phyloP scores from a whole-genome alignment of 2,888 invertebrate species.

The Meteorus colon region DNA sequence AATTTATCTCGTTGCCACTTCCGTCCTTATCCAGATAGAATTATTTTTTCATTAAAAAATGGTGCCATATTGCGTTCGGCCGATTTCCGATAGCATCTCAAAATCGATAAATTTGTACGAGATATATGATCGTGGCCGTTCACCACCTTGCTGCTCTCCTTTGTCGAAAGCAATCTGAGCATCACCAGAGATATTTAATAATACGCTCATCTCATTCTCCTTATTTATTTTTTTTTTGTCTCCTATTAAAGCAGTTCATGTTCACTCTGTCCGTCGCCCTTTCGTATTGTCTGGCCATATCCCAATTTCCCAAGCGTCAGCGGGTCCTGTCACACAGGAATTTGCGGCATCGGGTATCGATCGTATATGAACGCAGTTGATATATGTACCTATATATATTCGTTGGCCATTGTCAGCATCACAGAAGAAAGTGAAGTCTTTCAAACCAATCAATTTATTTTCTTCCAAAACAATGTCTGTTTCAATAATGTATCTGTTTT shows the following conservation, averaged over 20 bases:
- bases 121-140: slow-evolving; percentile 25
- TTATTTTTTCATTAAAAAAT: background rate
- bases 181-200: slow-evolving; percentile 36
- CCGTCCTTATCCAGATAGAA: background rate
- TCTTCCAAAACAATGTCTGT: too few relatives aligned
- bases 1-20: background rate
- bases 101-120: background rate
- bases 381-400: background rate
- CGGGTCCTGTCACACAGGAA: slow-evolving; percentile 20
- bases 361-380: background rate
- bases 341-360: slow-evolving; percentile 38
- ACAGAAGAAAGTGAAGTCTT: too few relatives aligned
- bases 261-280: background rate
- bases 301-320: background rate
- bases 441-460: too few relatives aligned
- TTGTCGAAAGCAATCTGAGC: slow-evolving; percentile 31
- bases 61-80: background rate
- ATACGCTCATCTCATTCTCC: slow-evolving; percentile 26
- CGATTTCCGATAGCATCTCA: background rate
- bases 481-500: too few relatives aligned
- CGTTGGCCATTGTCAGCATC: background rate
- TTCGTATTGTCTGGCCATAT: background rate
- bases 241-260: slow-evolving; percentile 11
- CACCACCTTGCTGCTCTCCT: slow-evolving; percentile 36
- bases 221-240: slow-evolving; percentile 16